Base-by-base conservation (phyloP, 2,888 invertebrate genomes). In the Aleiodes testaceus region DNA sequence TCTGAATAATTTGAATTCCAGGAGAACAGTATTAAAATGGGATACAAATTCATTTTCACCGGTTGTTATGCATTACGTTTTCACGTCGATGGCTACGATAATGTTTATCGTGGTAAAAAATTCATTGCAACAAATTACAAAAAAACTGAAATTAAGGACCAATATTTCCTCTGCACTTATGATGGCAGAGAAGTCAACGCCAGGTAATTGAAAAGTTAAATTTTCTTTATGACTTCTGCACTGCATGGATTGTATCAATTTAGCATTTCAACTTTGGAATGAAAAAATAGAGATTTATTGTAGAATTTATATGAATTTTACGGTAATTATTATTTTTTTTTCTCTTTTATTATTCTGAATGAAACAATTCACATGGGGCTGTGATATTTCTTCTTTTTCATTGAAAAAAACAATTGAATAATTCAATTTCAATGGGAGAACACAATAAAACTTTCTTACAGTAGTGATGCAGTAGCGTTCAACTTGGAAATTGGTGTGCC, bases 51-150 rank as follows among this genome's bases (percentile, higher is more conserved):
- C 50, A 69, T 77, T 22, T 77, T 74, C 22, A 72, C 76, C 14
- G 77, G 77, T 26, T 77, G 77, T 72, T 77, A 77, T 53, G 76
- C 77, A 0, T 47, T 77, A 49, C 75, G 76, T 50, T 77, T 74
- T 44, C 73, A 70, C 20, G 65, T 73, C 16, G 72, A 73, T 44
- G 70, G 65, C 11, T 65, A 69, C 67, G 69, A 61, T 22, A 66
- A 71, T 52, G 9, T 66, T 9, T 67, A 75, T 9, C 66, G 70
- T 9, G 74, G 74, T 12, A 76, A 65, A 18, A 53, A 71, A 44
- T 75, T 66, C 30, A 69, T 76, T 53, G 30, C 18, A 0, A 75
- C 75, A 5, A 66, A 72, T 72, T 77, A 76, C 66, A 66, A 36
- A 5, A 69, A 72, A 9, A 72, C 63, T 4, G 75, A 76, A 64